Percentiles rank a stretch among this genome's conserved stretches.
Conservation (phyloP, 2,888 invertebrate species). For the Drosophila kambysellisi region DNA sequence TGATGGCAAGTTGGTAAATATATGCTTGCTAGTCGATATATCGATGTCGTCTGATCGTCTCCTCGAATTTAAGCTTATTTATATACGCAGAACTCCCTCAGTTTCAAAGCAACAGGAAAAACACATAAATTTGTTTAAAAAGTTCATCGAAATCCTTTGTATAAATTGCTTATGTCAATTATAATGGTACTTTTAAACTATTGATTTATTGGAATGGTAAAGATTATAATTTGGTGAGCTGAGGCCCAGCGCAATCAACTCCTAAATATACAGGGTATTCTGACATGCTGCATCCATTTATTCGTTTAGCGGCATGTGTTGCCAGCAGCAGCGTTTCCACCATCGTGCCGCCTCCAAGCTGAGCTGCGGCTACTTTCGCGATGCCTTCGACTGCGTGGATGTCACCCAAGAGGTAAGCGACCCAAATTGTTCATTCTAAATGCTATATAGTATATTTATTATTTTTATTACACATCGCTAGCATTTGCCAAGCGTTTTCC, state of each 20-base stretch:
- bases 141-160: background rate
- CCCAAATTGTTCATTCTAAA: background rate
- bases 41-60: too few species aligned
- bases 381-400: constrained; percentile 93
- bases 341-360: constrained; percentile 94
- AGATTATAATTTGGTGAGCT: background rate
- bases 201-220: background rate
- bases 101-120: background rate
- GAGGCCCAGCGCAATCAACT: background rate
- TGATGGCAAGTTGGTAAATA: background rate
- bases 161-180: background rate
- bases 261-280: background rate
- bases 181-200: too few species aligned
- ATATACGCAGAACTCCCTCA: background rate
- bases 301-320: constrained; percentile 90
- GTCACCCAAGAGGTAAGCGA: constrained; percentile 64
- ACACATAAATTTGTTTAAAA: background rate
- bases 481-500: constrained; percentile 54
- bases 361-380: constrained; percentile 97
- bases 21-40: background rate
- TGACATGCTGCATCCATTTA: background rate
- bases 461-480: constrained; percentile 11
- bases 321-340: constrained; percentile 92
- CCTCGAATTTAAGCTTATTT: background rate
- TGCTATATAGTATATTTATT: background rate